Conservation (phyloP, 2,797 vertebrate species). For the Esox lucius region DNA sequence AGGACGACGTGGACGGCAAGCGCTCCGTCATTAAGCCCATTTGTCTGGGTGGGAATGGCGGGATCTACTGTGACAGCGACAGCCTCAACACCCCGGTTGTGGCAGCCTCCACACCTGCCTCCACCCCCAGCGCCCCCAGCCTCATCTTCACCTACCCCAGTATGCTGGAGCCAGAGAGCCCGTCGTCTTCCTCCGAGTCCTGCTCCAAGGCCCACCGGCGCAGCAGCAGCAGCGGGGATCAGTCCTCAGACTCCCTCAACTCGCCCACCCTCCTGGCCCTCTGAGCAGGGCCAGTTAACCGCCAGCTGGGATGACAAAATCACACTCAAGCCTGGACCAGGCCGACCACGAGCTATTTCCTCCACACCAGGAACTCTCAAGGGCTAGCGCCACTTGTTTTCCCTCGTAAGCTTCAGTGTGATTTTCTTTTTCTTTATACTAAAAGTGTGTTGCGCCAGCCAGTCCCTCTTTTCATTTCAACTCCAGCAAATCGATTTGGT, state of each 20-base stretch:
- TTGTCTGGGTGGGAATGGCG: conserved; percentile 82
- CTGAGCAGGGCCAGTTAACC: conserved; percentile 69
- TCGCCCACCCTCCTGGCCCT: conserved; percentile 95
- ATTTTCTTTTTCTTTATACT: conserved; percentile 36
- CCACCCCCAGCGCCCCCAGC: conserved; percentile 88
- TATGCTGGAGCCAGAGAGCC: conserved; percentile 95
- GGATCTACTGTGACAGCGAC: conserved; percentile 90
- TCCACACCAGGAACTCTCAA: conserved; percentile 66
- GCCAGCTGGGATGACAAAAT: conserved; percentile 47
- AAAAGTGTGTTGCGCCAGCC: conserved; percentile 47
- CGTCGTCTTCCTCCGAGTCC: conserved; percentile 94
- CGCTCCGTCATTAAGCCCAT: conserved; percentile 99
- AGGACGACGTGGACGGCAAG: conserved; percentile 74
- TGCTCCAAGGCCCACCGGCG: conserved; percentile 98
- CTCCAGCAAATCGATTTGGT: conserved; percentile 59
- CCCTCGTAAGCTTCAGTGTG: conserved; percentile 60
- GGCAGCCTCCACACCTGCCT: conserved; percentile 91
- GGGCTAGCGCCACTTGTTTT: conserved; percentile 71
- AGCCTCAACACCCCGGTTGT: conserved; percentile 98
- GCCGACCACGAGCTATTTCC: conserved; percentile 59
- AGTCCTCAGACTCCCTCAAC: conserved; percentile 99
- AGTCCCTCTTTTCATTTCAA: conserved; percentile 61
- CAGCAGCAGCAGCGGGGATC: conserved; percentile 98
- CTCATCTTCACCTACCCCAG: conserved; percentile 98
- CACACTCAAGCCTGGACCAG: conserved; percentile 62